Base-by-base conservation (phyloP, 2,797 vertebrate species). In the Smutsia temminckii region DNA sequence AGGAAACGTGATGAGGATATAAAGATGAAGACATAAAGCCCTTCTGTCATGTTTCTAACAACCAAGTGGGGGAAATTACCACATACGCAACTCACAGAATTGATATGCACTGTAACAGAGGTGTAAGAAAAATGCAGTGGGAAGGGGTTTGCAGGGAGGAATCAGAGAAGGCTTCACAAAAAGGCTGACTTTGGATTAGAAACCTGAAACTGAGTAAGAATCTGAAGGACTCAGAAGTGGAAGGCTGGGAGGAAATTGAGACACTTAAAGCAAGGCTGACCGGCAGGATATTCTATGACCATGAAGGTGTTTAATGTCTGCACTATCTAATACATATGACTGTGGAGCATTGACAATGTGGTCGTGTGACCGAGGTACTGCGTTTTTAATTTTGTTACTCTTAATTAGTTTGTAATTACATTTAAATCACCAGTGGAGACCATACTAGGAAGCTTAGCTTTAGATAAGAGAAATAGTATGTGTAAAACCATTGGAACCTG, bases 321-420 rank as follows among this genome's bases (percentile, higher is more conserved):
- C 25, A 53, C 8, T 68, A 13, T 53, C 25, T 3, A 6, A 59
- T 61, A 17, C 16, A 9, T 34, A 6, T 32, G 23, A 29, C 16
- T 75, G 25, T 12, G 23, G 32, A 79, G 32, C 42, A 34, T 40
- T 83, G 74, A 57, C 89, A 93, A 34, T 59, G 21, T 74, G 51
- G 8, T 21, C 34, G 2, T 61, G 34, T 86, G 51, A 46, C 21
- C 21, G 18, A 91, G 34, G 42, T 57, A 81, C 13, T 49, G 3
- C n/a, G 78, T 27, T 2, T 8, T 85, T 75, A 51, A 72, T 90
- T 92, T 92, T 66, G 71, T 64, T 57, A 3, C 40, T 71, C 27
- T 91, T 61, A 90, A 78, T 77, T 89, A 57, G 14, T 79, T 79
- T 89, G 12, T 80, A 93, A 80, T 83, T 94, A 85, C 55, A 59